Evolutionary conservation across 2,888 invertebrate species (phyloP), one percentile per base, ranked within the genome.

Genomic region (Erynnis tages): DNA sequence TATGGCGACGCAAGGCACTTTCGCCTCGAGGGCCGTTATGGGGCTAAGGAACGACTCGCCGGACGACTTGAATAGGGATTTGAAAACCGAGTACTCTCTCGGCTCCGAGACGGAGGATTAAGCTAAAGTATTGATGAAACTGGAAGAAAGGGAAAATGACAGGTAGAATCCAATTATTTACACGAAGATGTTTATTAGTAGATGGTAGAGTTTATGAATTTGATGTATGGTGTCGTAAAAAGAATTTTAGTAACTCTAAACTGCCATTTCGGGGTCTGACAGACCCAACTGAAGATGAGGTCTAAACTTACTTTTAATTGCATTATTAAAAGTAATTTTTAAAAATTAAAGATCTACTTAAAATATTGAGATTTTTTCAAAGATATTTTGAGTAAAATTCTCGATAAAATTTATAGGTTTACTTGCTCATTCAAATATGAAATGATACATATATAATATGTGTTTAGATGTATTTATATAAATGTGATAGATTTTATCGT

Each of bases 71-170:
- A 76, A 67, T 54, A 71, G 79, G 56, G 84, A 86, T 52, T 55
- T 84, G 37, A 87, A 86, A 66, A 68, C 70, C 16, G 88, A 89
- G 56, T 85, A 85, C 58, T 79, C 75, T 23, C 60, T 83, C 54
- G 80, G 84, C 11, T 88, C 87, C 0, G 88, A 88, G 59, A 65
- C 74, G 1, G 88, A 88, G 61, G 88, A 88, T 62, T 88, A 30
- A 19, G 29, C 13, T 32, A 35, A 44, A 43, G 52, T 14, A 38
- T 49, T 43, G 14, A 25, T 16, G 27, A 17, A 32, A 32, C 10
- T 8, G 8, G 21, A 7, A 21, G 14, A 17, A 25, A 32, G n/a
- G 30, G 25, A 19, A 21, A 21, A 17, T 6, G 21, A 16, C 23
- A 13, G 40, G 32, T 38, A 32, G 38, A 47, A 38, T 19, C 25